phyloP scores from a whole-genome alignment of 2,888 invertebrate genomes.

The Agrotis ipsilon region DNA sequence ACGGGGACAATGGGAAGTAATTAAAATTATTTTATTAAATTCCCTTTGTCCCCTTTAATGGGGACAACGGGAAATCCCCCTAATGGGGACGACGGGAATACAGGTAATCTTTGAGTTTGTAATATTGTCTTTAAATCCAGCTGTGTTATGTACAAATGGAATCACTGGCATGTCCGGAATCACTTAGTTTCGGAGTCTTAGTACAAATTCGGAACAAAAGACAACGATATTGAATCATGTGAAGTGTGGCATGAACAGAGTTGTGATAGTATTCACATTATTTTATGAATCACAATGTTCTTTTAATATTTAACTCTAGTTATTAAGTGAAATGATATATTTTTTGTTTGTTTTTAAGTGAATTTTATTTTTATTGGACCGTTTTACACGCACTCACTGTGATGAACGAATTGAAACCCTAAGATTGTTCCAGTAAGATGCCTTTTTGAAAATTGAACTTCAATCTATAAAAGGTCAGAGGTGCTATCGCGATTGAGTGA shows the following conservation, averaged over 20 bases:
- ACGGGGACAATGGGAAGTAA: not conserved
- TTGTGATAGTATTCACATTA: conserved; percentile 62
- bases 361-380: conserved; percentile 44
- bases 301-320: conserved; percentile 58
- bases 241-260: conserved; percentile 32
- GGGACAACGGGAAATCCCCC: too few species aligned
- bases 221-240: conserved; percentile 53
- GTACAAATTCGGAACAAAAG: conserved; percentile 66
- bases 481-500: too few species aligned
- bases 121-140: conserved; percentile 33
- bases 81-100: not conserved
- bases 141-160: conserved; percentile 31
- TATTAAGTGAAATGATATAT: conserved; percentile 61
- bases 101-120: not conserved
- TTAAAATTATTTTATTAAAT: too few species aligned
- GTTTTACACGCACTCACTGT: conserved; percentile 38
- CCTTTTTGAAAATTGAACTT: not conserved
- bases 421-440: not conserved
- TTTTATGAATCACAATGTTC: conserved; percentile 48
- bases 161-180: conserved; percentile 43
- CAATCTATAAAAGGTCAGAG: not conserved
- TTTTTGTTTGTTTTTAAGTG: conserved; percentile 62
- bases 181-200: conserved; percentile 58
- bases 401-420: not conserved
- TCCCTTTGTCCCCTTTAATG: too few species aligned